phyloP scores from a whole-genome alignment of 1,140 invertebrate genomes.

The Bactericera cockerelli region DNA sequence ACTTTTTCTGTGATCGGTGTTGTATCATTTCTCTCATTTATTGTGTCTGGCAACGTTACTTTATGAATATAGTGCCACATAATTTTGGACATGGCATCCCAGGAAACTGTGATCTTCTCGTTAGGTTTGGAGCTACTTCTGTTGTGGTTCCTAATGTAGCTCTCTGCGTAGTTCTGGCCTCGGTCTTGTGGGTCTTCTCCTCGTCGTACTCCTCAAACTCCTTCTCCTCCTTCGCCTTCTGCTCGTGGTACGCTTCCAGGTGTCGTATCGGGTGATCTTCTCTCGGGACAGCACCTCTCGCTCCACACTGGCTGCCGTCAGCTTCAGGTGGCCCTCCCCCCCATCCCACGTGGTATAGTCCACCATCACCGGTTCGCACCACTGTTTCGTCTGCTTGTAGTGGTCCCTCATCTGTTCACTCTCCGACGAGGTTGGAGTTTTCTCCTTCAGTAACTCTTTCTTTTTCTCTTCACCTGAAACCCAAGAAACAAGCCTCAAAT shows the following conservation, averaged over 20 bases:
- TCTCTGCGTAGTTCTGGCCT: not conserved
- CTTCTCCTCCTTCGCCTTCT: not conserved
- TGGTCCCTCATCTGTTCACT: not conserved
- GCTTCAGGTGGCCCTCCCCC: not conserved
- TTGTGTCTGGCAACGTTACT: not conserved
- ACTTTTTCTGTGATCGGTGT: too few relatives aligned
- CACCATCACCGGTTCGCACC: not conserved
- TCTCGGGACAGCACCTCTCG: not conserved
- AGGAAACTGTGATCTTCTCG: not conserved
- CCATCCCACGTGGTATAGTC: constrained; percentile 2
- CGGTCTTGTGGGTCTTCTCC: not conserved
- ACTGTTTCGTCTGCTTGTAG: not conserved
- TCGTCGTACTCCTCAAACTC: not conserved
- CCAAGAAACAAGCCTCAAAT: too few relatives aligned
- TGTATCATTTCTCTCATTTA: too few relatives aligned
- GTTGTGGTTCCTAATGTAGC: not conserved
- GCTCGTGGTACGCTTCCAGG: not conserved
- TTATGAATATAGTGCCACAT: not conserved
- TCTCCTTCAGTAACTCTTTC: not conserved
- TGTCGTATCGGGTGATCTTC: not conserved
- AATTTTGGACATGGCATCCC: not conserved
- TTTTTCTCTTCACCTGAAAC: not conserved
- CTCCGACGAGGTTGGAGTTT: not conserved
- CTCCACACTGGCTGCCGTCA: not conserved
- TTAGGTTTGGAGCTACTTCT: not conserved